Evolutionary conservation across 2,888 invertebrate genomes (phyloP), one percentile per base, ranked within the genome.

Genomic region (Uloborus plumipes): DNA sequence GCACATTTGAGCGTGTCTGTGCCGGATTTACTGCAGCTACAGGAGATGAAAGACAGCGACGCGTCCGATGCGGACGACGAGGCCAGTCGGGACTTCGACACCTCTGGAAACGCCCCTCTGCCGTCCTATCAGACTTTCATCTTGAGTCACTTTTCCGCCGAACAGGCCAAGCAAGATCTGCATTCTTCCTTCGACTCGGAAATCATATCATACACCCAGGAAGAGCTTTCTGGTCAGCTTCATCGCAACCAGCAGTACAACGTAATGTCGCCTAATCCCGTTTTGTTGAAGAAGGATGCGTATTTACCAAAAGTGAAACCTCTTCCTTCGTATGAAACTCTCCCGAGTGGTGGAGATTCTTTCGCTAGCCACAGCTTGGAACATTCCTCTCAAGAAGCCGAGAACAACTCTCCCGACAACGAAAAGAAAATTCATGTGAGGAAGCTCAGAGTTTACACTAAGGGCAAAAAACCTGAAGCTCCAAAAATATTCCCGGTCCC

Each of bases 11-110:
- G 84, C 47, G 80, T 84, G 51, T 89, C 90, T 0, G 88, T 85
- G 14, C 85, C 85, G 50, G 85, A 85, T 69, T 67, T 85, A 14
- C 67, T 85, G 15, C 74, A 76, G 55, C 58, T 78, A 0, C 67
- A 84, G 51, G 84, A 85, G 55, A 69, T 80, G 39, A 85, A 85
- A 61, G 76, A 84, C 26, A 83, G 81, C 55, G 85, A 86, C 73
- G 86, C 86, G 31, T 94, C 94, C 0, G 95, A 95, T 89, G 93
- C 94, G 1, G 95, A 94, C 86, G 95, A 95, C 87, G 95, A 95
- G 89, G 93, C 93, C 0, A 93, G 93, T 2, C 94, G 94, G 89
- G 94, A 95, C 86, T 89, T 93, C 70, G 92, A 93, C 86, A 91
- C 79, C 14, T 26, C 77, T 18, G 58, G 53, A n/a, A 59, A 26